Conservation (phyloP, 2,888 invertebrate species). For the Abrostola tripartita region DNA sequence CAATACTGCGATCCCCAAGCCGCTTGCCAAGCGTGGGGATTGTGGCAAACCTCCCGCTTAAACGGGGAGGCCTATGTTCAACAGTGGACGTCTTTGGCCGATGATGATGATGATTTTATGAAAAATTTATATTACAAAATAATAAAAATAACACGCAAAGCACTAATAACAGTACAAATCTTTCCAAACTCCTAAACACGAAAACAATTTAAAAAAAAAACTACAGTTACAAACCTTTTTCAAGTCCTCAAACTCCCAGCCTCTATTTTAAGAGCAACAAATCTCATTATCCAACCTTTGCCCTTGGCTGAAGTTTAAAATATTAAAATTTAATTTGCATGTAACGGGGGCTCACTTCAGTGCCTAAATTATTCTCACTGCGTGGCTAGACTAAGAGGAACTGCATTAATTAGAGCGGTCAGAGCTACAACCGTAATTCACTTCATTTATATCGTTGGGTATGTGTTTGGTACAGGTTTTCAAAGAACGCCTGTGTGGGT, state of each 20-base stretch:
- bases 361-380: constrained; percentile 59
- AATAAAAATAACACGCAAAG: no score
- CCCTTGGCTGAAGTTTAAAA: constrained; percentile 53
- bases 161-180: no score
- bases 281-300: constrained; percentile 50
- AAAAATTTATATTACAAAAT: no score
- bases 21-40: no score
- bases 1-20: no score
- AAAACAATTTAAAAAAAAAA: no score
- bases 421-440: constrained; percentile 50
- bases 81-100: no score
- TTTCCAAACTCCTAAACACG: no score
- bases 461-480: not conserved
- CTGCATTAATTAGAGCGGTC: constrained; percentile 57
- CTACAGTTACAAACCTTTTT: not conserved
- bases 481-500: not conserved
- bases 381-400: constrained; percentile 58
- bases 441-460: constrained; percentile 42
- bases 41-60: no score
- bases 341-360: constrained; percentile 48
- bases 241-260: constrained; percentile 9
- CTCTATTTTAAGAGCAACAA: constrained; percentile 41
- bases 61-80: no score
- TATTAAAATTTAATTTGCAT: constrained; percentile 69
- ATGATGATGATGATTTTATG: no score